Base-by-base conservation (phyloP, 1,140 invertebrate species). In the Ostrea edulis region DNA sequence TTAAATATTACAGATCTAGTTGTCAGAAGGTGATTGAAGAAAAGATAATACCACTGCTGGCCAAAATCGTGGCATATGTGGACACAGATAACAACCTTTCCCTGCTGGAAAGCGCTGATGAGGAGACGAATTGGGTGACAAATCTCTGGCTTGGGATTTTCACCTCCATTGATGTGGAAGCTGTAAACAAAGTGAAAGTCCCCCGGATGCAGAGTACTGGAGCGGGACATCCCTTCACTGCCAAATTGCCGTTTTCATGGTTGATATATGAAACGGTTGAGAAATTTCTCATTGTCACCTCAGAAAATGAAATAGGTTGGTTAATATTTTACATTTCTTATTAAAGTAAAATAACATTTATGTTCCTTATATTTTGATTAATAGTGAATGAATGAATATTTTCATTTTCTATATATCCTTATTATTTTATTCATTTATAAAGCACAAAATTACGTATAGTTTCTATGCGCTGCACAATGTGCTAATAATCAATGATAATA, bases 61-160 rank as follows among this genome's bases (percentile, higher is more conserved):
- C 92, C 51, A 90, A 86, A 14, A 90, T 92, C 55, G 89, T 93
- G 52, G 91, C 93, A n/a, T 91, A 87, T 68, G 83, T 92, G 25
- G 93, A 93, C 71, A 92, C 90, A 9, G 92, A 93, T 86, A 81
- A 77, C 22, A 93, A 93, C 85, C 77, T 93, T 62, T 91, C 93
- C 22, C 71, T 93, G 51, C 84, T 91, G 29, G 53, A 81, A 20
- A 25, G 82, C 12, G 9, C 53, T 11, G 51, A 62, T 8, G 77
- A 77, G 44, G 68, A 82, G 25, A 12, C 29, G 25, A 35, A 86
- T 12, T 92, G 91, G 90, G 68, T 86, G 0, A 20, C 58, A 20
- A 17, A 83, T 8, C 35, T 92, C 17, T 92, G 90, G 91, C 54
- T 92, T 20, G 51, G 82, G 14, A 62, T 91, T 17, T 77, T 92